Conservation (phyloP, 1,140 invertebrate species). For the Drosophila lowei region DNA sequence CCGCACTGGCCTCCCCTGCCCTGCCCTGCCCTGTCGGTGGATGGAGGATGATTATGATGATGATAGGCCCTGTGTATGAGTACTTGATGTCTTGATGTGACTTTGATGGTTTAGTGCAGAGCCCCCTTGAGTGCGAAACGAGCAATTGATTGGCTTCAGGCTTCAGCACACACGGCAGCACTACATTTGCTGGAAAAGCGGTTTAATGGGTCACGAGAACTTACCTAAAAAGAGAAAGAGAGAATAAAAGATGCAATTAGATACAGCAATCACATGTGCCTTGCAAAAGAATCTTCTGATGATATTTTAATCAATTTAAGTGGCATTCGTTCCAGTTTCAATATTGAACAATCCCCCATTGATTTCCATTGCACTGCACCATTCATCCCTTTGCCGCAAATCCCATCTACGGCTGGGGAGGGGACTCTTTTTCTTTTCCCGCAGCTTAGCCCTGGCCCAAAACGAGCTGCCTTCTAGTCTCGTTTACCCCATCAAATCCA, state of each 20-base stretch:
- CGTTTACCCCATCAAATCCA: slow-evolving; percentile 15
- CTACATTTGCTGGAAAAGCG: slow-evolving; percentile 2
- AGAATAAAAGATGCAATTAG: slow-evolving; percentile 10
- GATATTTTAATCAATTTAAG: background rate
- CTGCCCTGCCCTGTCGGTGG: slow-evolving; percentile 3
- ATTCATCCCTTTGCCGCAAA: slow-evolving; percentile 24
- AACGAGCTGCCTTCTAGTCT: slow-evolving; percentile 21
- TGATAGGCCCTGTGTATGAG: slow-evolving; percentile 1
- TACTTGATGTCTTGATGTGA: slow-evolving; percentile 28
- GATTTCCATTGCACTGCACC: background rate
- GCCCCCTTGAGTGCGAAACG: slow-evolving; percentile 11
- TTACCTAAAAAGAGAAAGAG: slow-evolving; percentile 63
- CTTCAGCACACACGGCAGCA: slow-evolving; percentile 54
- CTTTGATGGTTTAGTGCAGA: slow-evolving; percentile 36
- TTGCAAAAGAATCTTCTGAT: background rate
- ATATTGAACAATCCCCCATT: background rate
- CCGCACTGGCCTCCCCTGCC: no score
- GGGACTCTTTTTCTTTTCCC: background rate
- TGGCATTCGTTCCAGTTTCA: background rate
- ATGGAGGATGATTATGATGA: background rate
- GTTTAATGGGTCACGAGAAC: slow-evolving; percentile 30
- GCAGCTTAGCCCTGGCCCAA: slow-evolving; percentile 14
- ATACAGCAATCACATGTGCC: no score
- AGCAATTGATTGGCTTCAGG: slow-evolving; percentile 48
- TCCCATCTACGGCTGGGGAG: slow-evolving; percentile 26